Percentiles rank a stretch among this genome's conserved stretches.
phyloP scores from a whole-genome alignment of 2,888 invertebrate genomes.

The Philaethria dido region DNA sequence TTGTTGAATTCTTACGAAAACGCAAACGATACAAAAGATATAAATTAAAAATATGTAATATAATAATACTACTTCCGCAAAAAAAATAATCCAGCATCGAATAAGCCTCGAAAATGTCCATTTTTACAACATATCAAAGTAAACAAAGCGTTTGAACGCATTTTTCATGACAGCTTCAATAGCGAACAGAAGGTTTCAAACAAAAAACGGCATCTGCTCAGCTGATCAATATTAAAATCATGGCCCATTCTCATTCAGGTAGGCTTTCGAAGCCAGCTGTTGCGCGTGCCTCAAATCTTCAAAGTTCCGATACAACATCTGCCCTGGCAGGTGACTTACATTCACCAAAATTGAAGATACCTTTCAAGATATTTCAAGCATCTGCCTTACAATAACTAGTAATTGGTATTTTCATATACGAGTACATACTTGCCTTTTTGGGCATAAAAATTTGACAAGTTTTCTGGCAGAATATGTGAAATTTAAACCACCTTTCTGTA shows the following conservation, averaged over 20 bases:
- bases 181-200: neutral
- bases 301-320: slow-evolving; percentile 72
- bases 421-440: slow-evolving; percentile 20
- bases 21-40: too few species aligned
- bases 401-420: too few species aligned
- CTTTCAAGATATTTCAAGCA: slow-evolving; percentile 40
- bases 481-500: slow-evolving; percentile 14
- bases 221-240: slow-evolving; percentile 58
- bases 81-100: too few species aligned
- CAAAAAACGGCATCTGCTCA: slow-evolving; percentile 49
- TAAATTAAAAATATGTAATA: too few species aligned
- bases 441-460: slow-evolving; percentile 20
- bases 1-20: too few species aligned
- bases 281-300: slow-evolving; percentile 67
- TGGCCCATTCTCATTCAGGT: slow-evolving; percentile 55
- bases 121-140: neutral
- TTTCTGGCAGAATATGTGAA: slow-evolving; percentile 19
- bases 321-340: slow-evolving; percentile 70
- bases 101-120: too few species aligned
- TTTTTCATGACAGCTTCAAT: neutral
- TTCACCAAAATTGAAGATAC: slow-evolving; percentile 56
- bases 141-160: neutral
- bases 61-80: too few species aligned
- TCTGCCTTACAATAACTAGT: slow-evolving; percentile 33
- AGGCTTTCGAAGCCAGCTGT: slow-evolving; percentile 70